A percentile compares a stretch with the other conserved stretches of the same genome.
These are phyloP conservation scores for Spondyliosoma cantharus DNA, from an alignment of 2,797 vertebrate genomes.

Conservation along the genomic window DNA sequence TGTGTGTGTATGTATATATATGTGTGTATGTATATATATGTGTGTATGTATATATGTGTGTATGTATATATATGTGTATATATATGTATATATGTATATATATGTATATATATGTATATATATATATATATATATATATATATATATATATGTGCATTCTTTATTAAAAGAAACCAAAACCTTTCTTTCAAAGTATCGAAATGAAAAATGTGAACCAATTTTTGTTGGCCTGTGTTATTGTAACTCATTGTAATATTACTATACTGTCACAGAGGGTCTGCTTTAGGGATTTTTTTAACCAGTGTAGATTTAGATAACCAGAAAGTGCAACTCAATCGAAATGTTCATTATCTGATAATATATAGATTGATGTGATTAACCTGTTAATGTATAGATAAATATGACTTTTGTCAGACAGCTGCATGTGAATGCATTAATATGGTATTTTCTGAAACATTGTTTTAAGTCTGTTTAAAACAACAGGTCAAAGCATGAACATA, in stretches of 20 bases:
- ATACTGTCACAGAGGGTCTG: not conserved
- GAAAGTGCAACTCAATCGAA: not conserved
- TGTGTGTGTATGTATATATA: too few species aligned
- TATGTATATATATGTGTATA: too few species aligned
- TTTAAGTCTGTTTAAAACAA: not conserved
- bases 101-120: too few species aligned
- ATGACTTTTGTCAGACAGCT: not conserved
- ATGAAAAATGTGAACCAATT: not conserved
- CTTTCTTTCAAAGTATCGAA: slow-evolving; percentile 1
- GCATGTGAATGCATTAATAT: not conserved
- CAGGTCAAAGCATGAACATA: not conserved
- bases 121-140: too few species aligned
- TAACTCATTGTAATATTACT: not conserved
- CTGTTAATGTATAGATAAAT: not conserved
- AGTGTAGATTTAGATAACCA: not conserved
- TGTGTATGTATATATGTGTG: too few species aligned
- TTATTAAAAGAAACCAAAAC: not conserved
- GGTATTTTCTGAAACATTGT: not conserved
- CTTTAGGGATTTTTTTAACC: not conserved
- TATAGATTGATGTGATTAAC: not conserved
- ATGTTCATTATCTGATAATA: not conserved
- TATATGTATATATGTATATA: too few species aligned
- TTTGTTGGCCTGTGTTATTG: slow-evolving; percentile 4
- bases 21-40: too few species aligned
- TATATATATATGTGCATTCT: not conserved